Base-by-base conservation (phyloP, 92 coral and sea anemone genomes). In the Bergia puertoricense region DNA sequence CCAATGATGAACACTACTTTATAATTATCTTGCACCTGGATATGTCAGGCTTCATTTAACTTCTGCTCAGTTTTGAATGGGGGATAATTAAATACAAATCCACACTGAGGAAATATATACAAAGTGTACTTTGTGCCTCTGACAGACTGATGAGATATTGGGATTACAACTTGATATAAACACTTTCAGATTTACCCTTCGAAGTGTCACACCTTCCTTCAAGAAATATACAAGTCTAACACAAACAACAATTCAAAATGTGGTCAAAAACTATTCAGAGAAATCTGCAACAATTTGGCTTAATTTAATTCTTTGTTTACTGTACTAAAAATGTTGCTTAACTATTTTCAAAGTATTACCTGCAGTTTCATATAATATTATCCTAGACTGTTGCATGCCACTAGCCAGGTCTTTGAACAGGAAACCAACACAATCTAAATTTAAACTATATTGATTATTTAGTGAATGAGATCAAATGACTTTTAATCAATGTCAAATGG, bases 141-240 rank as follows among this genome's bases (percentile, higher is more conserved):
- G 66, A 79, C 82, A 79, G 16, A 79, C 82, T 46, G 20, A 36
- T 79, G 48, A 79, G 82, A 79, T 79, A 79, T 79, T 79, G 65
- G 82, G 82, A 79, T 79, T 75, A 75, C 48, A 75, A 9, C 79
- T 75, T 75, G 79, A 18, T 76, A 41, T 62, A 62, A 76, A 76
- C 79, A 80, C 83, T 79, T 51, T 79, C 42, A 79, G 30, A 48
- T 79, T 79, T 51, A 79, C 14, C 83, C 83, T 79, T 79, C 40
- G 3, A 48, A 78, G 66, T 76, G 79, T 43, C 50, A 76, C 22
- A 76, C 43, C 54, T 40, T 76, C 79, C 79, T 76, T 48, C 81
- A 78, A n/a, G 40, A 78, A 78, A 78, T 30, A n/a, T 8, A 77
- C 16, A 39, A 39, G 13, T 62, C 51, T 38, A 57, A 59, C 14